Evolutionary conservation across 2,797 vertebrate species (phyloP).

Genomic region (Ciconia nigra): DNA sequence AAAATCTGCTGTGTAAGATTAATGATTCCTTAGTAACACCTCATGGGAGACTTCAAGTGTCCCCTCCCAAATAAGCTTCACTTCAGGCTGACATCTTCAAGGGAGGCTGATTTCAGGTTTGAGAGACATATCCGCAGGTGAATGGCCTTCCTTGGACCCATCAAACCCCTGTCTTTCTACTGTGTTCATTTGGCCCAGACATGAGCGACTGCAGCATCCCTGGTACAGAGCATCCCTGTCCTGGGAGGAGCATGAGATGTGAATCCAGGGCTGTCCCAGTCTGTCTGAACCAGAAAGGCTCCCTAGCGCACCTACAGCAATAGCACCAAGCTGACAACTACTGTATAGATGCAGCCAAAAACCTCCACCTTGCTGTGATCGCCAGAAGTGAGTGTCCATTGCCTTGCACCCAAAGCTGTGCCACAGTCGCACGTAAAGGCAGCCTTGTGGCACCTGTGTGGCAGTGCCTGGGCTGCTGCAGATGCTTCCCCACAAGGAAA

Average conservation of each 20-base stretch:
- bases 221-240: not conserved
- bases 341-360: not conserved
- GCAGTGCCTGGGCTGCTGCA: not conserved
- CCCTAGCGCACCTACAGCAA: not conserved
- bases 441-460: not conserved
- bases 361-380: no score
- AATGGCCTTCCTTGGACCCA: not conserved
- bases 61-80: not conserved
- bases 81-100: not conserved
- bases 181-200: not conserved
- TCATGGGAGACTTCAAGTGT: not conserved
- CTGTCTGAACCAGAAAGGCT: not conserved
- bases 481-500: not conserved
- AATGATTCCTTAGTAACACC: not conserved
- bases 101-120: not conserved
- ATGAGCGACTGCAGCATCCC: not conserved
- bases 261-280: not conserved
- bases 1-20: not conserved
- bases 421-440: accelerated
- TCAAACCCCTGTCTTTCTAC: not conserved
- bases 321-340: not conserved
- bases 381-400: not conserved
- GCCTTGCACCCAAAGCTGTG: not conserved
- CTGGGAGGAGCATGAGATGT: not conserved
- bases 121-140: not conserved